Evolutionary conservation across 2,113 vertebrate genomes (phyloP).

Genomic region (Apeltes quadracus): DNA sequence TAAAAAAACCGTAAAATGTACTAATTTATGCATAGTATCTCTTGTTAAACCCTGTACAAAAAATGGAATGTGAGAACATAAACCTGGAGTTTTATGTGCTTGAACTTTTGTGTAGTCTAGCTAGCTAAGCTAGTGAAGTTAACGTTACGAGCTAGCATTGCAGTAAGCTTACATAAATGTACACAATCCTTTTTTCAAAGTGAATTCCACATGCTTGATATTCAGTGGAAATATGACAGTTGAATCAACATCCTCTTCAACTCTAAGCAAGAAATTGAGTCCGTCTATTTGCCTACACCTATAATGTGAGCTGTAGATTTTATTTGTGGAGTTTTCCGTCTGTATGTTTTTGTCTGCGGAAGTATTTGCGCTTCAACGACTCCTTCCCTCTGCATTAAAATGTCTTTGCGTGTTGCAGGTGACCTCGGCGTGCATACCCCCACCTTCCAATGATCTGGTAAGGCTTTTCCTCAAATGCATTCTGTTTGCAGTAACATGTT

Average conservation of each 20-base stretch:
- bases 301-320: neutral
- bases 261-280: neutral
- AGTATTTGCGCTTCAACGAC: slow-evolving; percentile 47
- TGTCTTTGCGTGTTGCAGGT: slow-evolving; percentile 79
- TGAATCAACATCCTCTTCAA: neutral
- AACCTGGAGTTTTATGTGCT: neutral
- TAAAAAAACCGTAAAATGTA: neutral
- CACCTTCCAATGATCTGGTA: slow-evolving; percentile 86
- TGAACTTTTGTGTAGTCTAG: neutral
- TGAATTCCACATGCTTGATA: neutral
- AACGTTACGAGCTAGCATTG: too few relatives aligned
- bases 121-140: neutral
- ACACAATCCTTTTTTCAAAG: neutral
- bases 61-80: neutral
- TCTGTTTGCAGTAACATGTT: neutral
- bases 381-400: slow-evolving; percentile 40
- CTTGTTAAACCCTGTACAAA: neutral
- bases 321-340: neutral
- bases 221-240: neutral
- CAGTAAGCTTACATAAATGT: neutral
- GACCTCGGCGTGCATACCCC: slow-evolving; percentile 82
- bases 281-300: neutral
- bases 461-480: slow-evolving; percentile 60
- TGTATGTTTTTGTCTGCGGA: slow-evolving; percentile 43
- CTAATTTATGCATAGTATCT: neutral